These are phyloP conservation scores for Florisuga fusca DNA, from an alignment of 2,797 vertebrate species.

Conservation along the genomic window DNA sequence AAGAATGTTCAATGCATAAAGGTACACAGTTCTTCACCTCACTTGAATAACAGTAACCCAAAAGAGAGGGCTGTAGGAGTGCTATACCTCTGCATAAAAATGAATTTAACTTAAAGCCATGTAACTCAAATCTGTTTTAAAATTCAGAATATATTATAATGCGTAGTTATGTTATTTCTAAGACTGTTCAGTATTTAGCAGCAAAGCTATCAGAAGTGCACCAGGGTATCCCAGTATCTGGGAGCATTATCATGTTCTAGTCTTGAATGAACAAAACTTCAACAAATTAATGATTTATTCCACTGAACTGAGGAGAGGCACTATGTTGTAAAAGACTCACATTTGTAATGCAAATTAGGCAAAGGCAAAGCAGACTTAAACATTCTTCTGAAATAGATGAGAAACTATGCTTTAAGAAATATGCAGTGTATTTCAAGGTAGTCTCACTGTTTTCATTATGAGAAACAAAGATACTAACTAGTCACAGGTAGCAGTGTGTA, in stretches of 20 bases:
- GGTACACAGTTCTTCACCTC: background rate
- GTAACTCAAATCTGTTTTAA: background rate
- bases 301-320: background rate
- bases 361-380: background rate
- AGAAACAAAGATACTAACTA: background rate
- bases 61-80: background rate
- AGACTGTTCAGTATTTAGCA: background rate
- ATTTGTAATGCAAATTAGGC: constrained; percentile 2
- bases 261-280: background rate
- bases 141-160: background rate
- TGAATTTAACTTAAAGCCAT: background rate
- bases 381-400: background rate
- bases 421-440: background rate
- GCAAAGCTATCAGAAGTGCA: background rate
- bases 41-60: background rate
- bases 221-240: background rate
- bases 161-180: background rate
- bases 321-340: background rate
- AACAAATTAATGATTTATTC: background rate
- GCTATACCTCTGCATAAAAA: background rate
- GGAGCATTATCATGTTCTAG: background rate
- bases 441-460: background rate
- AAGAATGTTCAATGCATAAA: background rate
- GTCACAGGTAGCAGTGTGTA: background rate
- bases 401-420: background rate